Conservation (phyloP, 2,113 vertebrate genomes). For the Cricetomys ansorgei region DNA sequence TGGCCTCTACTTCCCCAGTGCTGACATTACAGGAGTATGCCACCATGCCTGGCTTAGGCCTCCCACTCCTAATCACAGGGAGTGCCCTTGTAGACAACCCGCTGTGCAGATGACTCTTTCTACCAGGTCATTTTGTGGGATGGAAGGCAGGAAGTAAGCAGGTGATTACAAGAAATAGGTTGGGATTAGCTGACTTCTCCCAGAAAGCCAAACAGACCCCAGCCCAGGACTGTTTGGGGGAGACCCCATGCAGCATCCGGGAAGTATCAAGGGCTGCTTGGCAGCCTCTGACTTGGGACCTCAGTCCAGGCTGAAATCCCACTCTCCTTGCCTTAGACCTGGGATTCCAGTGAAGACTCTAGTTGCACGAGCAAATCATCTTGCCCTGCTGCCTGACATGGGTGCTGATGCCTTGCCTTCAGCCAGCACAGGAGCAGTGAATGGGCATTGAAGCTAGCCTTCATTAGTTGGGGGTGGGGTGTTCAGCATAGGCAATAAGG, state of each 20-base stretch:
- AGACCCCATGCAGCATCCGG: accelerated
- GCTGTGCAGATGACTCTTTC: no score
- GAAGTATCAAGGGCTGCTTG: no score
- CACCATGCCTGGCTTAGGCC: neutral
- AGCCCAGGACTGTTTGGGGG: neutral
- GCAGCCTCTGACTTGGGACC: neutral
- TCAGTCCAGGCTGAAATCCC: neutral
- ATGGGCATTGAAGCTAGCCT: neutral
- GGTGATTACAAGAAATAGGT: accelerated
- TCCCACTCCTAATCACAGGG: neutral
- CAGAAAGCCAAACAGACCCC: neutral
- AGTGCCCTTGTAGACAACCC: accelerated
- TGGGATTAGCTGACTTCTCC: neutral
- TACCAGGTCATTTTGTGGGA: neutral
- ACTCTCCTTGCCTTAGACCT: neutral
- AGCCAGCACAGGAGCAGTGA: neutral
- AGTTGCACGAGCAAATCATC: neutral
- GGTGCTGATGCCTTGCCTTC: neutral
- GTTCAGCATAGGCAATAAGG: neutral
- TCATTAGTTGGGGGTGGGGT: neutral
- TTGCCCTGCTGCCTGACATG: accelerated
- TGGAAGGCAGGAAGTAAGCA: neutral
- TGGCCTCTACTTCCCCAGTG: neutral
- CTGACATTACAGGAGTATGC: neutral
- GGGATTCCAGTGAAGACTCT: neutral